phyloP scores from a whole-genome alignment of 2,113 vertebrate species.

The Neotoma lepida region DNA sequence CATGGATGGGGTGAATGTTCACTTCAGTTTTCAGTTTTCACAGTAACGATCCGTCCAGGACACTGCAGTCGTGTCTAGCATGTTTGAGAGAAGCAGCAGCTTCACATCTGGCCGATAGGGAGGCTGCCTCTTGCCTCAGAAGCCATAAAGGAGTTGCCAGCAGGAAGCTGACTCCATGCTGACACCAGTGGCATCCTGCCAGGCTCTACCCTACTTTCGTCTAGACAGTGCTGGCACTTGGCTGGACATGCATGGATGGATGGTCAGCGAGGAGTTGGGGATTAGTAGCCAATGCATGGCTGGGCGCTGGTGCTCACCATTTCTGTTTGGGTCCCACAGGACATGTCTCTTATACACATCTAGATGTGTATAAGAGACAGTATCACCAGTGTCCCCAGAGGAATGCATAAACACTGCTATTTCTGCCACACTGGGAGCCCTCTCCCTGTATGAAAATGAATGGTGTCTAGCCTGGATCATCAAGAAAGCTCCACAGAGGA shows the following conservation, averaged over 20 bases:
- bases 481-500: background rate
- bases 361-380: too few relatives aligned
- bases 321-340: too few relatives aligned
- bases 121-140: background rate
- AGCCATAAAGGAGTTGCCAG: background rate
- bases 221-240: rapidly evolving
- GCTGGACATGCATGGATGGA: rapidly evolving
- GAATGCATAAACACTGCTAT: background rate
- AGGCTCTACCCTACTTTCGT: background rate
- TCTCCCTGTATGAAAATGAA: background rate
- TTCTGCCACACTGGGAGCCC: background rate
- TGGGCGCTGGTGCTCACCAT: background rate
- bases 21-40: background rate
- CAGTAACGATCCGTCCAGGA: background rate
- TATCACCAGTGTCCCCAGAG: background rate
- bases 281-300: background rate
- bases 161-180: background rate
- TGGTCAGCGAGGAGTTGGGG: background rate
- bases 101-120: background rate
- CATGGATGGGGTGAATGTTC: background rate
- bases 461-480: background rate
- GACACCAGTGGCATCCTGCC: too few relatives aligned
- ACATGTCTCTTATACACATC: too few relatives aligned
- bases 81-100: background rate
- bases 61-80: background rate